phyloP scores from a whole-genome alignment of 2,113 vertebrate species.

The Equus przewalskii region DNA sequence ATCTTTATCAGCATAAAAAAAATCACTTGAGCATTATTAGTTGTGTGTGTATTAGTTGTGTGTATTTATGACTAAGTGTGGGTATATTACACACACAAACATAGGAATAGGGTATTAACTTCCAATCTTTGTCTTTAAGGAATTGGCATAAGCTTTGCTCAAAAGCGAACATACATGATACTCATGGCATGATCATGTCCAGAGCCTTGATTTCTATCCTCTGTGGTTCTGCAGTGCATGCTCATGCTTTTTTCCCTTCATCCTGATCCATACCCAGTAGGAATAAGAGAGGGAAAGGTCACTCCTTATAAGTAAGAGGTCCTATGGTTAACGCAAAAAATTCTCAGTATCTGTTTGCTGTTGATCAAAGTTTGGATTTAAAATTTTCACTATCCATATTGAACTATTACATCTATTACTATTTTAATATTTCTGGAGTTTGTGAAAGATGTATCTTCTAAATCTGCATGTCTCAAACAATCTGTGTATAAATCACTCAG shows the following conservation, averaged over 20 bases:
- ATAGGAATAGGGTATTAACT: background rate
- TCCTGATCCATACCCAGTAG: background rate
- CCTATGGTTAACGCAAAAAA: background rate
- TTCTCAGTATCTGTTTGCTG: background rate
- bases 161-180: background rate
- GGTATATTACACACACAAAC: background rate
- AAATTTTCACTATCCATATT: background rate
- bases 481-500: background rate
- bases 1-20: background rate
- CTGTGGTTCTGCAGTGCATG: background rate
- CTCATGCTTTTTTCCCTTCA: background rate
- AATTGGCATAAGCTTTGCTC: background rate
- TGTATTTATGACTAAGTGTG: background rate
- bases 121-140: background rate
- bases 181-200: background rate
- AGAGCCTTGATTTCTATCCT: background rate
- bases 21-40: background rate
- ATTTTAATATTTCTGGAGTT: background rate
- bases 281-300: background rate
- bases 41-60: background rate
- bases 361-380: background rate
- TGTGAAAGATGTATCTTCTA: background rate
- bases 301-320: background rate
- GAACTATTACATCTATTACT: background rate
- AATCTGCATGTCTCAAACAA: background rate